These are phyloP conservation scores for Eolophus roseicapilla DNA, from an alignment of 2,113 vertebrate genomes.

Conservation along the genomic window DNA sequence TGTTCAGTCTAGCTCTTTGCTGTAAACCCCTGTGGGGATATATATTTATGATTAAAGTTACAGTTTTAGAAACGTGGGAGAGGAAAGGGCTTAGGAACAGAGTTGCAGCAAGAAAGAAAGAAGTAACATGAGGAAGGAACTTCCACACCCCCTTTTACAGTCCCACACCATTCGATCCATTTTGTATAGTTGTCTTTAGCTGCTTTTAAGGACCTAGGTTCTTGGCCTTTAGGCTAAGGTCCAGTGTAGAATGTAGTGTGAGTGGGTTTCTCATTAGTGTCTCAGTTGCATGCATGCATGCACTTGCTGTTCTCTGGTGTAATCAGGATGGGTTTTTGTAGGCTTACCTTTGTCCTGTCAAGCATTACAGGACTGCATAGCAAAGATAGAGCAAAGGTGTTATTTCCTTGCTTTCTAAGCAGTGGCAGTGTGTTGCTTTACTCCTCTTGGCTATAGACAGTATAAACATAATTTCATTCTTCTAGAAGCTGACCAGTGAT, in stretches of 20 bases:
- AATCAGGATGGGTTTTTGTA: background rate
- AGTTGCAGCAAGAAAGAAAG: background rate
- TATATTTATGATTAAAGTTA: background rate
- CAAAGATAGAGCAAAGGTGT: background rate
- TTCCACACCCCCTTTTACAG: background rate
- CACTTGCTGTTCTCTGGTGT: background rate
- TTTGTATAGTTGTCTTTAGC: background rate
- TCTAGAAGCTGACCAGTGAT: background rate
- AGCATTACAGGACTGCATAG: background rate
- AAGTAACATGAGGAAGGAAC: background rate
- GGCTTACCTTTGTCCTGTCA: background rate
- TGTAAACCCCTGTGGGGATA: background rate
- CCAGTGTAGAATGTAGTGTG: background rate
- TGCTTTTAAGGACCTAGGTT: background rate
- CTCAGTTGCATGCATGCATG: rapidly evolving
- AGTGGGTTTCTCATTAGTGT: background rate
- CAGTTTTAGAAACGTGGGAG: background rate
- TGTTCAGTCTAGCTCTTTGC: background rate
- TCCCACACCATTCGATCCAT: background rate
- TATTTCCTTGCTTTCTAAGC: background rate
- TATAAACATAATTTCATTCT: background rate
- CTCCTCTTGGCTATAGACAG: background rate
- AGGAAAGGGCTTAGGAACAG: background rate
- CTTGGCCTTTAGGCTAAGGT: background rate
- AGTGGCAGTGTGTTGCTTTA: background rate